Conservation (phyloP, 2,797 vertebrate species). For the Molossus alvarezi region DNA sequence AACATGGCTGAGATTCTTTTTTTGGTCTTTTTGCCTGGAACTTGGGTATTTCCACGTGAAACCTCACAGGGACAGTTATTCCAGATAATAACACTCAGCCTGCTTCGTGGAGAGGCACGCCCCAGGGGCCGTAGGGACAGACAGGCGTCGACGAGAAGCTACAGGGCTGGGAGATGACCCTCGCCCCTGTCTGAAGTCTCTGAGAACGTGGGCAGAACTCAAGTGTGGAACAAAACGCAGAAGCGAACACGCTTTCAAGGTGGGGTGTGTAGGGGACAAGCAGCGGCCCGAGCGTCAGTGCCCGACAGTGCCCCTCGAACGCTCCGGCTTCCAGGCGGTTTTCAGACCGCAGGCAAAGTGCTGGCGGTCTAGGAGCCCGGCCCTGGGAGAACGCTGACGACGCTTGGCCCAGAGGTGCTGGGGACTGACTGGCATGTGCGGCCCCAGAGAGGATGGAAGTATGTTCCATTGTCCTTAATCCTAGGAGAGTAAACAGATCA, state of each 20-base stretch:
- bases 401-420: too few relatives aligned
- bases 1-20: background rate
- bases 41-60: background rate
- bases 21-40: background rate
- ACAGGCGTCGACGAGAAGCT: background rate
- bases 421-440: background rate
- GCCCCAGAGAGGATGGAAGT: background rate
- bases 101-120: background rate
- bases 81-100: background rate
- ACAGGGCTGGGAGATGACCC: background rate
- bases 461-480: background rate
- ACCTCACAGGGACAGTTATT: background rate
- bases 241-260: background rate
- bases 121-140: background rate
- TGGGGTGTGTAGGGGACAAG: too few relatives aligned
- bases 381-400: background rate
- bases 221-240: background rate
- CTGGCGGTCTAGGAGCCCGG: too few relatives aligned
- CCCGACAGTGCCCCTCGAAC: too few relatives aligned
- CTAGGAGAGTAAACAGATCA: background rate
- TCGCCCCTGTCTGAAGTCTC: background rate
- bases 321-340: too few relatives aligned
- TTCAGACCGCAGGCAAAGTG: too few relatives aligned
- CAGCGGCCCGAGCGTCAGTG: too few relatives aligned
- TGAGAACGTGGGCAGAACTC: background rate